Conservation (phyloP, 1,140 invertebrate species). For the Drosophila busckii region DNA sequence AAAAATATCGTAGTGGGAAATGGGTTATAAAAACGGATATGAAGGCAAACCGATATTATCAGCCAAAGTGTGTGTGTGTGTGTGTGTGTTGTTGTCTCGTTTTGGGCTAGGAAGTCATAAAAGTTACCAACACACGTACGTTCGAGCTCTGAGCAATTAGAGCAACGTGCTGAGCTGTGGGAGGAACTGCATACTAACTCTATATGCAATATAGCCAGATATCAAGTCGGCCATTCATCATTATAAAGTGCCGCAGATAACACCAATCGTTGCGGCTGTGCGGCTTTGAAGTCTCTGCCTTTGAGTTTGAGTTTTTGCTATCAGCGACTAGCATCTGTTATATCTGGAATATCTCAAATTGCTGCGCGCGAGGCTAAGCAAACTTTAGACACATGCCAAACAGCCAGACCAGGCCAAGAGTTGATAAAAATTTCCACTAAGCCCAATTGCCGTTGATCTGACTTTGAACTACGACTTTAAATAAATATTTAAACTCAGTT, state of each 20-base stretch:
- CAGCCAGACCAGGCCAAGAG: no score
- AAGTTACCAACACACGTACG: no score
- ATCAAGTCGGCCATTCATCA: no score
- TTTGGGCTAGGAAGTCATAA: constrained; percentile 63
- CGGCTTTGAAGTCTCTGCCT: constrained; percentile 27
- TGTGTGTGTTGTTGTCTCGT: no score
- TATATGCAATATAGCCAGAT: no score
- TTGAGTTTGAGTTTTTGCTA: no score
- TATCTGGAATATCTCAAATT: neutral
- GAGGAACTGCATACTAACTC: no score
- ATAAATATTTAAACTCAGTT: constrained; percentile 37
- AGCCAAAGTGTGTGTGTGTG: constrained; percentile 23
- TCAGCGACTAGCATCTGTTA: no score
- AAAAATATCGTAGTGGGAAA: constrained; percentile 43
- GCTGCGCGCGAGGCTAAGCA: constrained; percentile 4
- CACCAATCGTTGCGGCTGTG: neutral
- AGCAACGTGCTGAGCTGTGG: no score
- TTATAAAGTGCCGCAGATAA: constrained; percentile 30
- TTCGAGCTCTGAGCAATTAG: no score
- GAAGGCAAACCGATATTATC: constrained; percentile 55
- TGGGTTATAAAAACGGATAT: constrained; percentile 75
- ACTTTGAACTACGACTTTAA: constrained; percentile 28
- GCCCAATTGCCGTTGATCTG: constrained; percentile 25
- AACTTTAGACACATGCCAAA: constrained; percentile 9
- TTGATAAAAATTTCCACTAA: constrained; percentile 49